Conservation (phyloP, 1,140 invertebrate species). For the Tetranychus cinnabarinus region DNA sequence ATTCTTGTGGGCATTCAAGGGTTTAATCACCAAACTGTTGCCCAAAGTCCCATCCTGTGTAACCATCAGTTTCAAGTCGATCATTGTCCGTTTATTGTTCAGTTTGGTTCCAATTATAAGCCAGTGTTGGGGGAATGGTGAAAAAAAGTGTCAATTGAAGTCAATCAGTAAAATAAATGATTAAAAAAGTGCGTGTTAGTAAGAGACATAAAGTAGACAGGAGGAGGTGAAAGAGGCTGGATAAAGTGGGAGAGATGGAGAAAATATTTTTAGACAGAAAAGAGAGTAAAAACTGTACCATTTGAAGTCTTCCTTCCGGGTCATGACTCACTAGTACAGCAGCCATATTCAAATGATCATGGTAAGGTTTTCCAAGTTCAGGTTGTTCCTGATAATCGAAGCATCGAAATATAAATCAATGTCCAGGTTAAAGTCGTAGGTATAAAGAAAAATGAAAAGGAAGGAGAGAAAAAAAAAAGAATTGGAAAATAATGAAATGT, state of each 20-base stretch:
- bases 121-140: too few relatives aligned
- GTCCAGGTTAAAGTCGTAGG: too few relatives aligned
- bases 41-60: conserved; percentile 55
- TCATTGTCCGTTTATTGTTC: too few relatives aligned
- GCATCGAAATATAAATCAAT: not conserved
- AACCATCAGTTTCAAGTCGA: too few relatives aligned
- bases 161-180: too few relatives aligned
- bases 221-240: too few relatives aligned
- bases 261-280: conserved; percentile 23
- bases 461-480: too few relatives aligned
- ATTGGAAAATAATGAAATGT: too few relatives aligned
- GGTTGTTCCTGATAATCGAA: not conserved
- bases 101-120: too few relatives aligned
- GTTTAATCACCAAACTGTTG: conserved; percentile 57
- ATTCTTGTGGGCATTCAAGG: not conserved
- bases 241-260: not conserved
- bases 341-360: conserved; percentile 56
- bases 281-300: conserved; percentile 28
- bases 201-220: not conserved
- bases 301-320: conserved; percentile 44
- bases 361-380: conserved; percentile 56
- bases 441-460: too few relatives aligned
- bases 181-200: not conserved
- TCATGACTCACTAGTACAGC: conserved; percentile 51
- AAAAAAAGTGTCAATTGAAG: too few relatives aligned